Evolutionary conservation across 1,140 invertebrate species (phyloP).

Genomic region (Colletes latitarsis): DNA sequence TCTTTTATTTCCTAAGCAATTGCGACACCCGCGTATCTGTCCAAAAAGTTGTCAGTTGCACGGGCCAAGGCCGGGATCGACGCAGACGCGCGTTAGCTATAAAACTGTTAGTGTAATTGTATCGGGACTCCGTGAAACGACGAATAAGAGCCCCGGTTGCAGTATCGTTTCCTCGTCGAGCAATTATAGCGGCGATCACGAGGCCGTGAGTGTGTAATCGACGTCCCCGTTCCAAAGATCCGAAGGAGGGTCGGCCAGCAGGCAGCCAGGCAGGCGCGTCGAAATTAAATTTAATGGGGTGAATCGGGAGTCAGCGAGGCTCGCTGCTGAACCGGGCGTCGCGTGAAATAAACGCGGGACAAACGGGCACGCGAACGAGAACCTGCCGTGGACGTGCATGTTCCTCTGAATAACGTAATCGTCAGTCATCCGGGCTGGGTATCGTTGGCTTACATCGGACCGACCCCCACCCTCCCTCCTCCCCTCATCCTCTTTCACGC

Average conservation of each 20-base stretch:
- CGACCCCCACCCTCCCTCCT: slow-evolving; percentile 23
- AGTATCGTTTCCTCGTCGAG: slow-evolving; percentile 26
- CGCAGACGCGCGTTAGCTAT: background rate
- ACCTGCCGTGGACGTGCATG: slow-evolving; percentile 51
- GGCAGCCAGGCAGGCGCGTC: slow-evolving; percentile 33
- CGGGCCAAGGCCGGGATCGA: background rate
- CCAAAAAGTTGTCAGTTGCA: background rate
- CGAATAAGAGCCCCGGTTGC: slow-evolving; percentile 3
- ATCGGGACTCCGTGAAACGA: background rate
- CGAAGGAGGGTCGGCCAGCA: slow-evolving; percentile 11
- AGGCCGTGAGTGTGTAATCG: slow-evolving; percentile 50
- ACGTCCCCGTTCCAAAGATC: slow-evolving; percentile 49
- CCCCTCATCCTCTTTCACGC: slow-evolving; percentile 5
- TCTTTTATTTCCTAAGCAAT: too few relatives aligned
- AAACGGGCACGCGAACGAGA: slow-evolving; percentile 59
- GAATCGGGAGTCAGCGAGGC: slow-evolving; percentile 67
- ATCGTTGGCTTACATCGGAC: slow-evolving; percentile 60
- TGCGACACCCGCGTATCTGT: background rate
- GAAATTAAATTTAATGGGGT: slow-evolving; percentile 77
- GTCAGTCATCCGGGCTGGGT: slow-evolving; percentile 66
- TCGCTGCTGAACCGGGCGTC: slow-evolving; percentile 48
- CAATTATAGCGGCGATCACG: slow-evolving; percentile 40
- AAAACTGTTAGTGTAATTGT: background rate
- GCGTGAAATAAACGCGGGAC: slow-evolving; percentile 60
- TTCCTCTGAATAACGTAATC: slow-evolving; percentile 69